Evolutionary conservation across 2,888 invertebrate genomes (phyloP), one percentile per base, ranked within the genome.

Genomic region (Diloba caeruleocephala): DNA sequence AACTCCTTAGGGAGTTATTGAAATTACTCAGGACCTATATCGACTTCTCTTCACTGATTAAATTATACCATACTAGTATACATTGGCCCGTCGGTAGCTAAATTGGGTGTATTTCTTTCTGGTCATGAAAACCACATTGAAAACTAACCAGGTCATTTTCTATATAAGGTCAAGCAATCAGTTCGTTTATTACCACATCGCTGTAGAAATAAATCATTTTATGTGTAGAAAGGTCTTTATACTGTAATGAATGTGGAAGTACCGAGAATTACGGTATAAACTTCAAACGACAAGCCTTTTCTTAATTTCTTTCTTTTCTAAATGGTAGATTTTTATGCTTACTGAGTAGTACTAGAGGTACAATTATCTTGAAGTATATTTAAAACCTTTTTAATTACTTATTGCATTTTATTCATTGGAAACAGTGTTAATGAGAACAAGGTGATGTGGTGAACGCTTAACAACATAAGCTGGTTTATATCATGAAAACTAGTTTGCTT

Each of bases 231-330:
- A 28, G 19, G 10, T 25, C 15, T 8, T 56, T 28, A 36, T 38
- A 34, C 14, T 8, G 17, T 19, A n/a, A 32, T 41, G 17, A 41
- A 56, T 36, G 36, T 32, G 36, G 45, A 58, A 0, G 26, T 37
- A 36, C 6, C 5, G 13, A n/a, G 23, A 45, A 51, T 48, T 41
- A 36, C 14, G 29, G 32, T 57, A 54, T 41, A 38, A 52, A 52
- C 42, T 42, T 51, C 38, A 49, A 51, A 56, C 15, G 44, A 33
- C 21, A 55, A 63, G 56, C 42, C 52, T 51, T 51, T 37, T 31
- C 7, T 39, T 63, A 9, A 54, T 56, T 44, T 26, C n/a, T 32
- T 50, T 57, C 5, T 8, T 44, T 45, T 45, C 8, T 37, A 46
- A 33, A 33, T 46, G 23, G 45, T 28, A 25, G 17, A 19, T 19